Percentiles rank a stretch among this genome's conserved stretches.
Evolutionary conservation across 2,113 vertebrate species (phyloP).

Genomic region (Psilopogon haemacephalus): DNA sequence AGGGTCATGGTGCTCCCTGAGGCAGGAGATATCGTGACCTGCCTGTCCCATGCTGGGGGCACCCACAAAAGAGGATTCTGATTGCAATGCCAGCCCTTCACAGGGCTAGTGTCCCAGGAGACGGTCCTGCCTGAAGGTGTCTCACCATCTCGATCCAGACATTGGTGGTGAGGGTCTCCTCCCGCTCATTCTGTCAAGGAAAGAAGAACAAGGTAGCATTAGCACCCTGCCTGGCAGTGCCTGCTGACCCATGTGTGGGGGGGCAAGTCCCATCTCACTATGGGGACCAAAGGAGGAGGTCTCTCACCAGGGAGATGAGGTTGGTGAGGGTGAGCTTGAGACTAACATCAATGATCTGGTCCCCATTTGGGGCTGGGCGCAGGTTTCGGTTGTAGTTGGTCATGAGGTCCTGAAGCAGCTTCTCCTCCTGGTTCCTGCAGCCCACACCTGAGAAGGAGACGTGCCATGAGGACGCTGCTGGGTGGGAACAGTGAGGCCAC

Average conservation of each 20-base stretch:
- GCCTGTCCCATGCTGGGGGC: neutral
- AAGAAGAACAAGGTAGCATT: neutral
- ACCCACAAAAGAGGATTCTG: neutral
- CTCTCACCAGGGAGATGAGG: constrained; percentile 91
- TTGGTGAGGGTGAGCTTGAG: constrained; percentile 97
- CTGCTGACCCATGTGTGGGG: neutral
- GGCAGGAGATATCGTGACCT: neutral
- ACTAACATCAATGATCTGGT: constrained; percentile 82
- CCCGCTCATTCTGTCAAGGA: constrained; percentile 85
- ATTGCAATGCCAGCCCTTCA: neutral
- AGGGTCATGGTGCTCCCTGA: neutral
- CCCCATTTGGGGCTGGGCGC: constrained; percentile 73
- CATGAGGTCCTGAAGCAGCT: constrained; percentile 87
- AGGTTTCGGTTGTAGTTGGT: constrained; percentile 84
- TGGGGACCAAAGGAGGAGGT: no score
- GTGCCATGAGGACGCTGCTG: fast-evolving
- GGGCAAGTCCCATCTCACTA: fast-evolving
- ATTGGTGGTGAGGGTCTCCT: constrained; percentile 90
- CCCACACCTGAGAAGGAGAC: constrained; percentile 36
- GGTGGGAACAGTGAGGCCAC: fast-evolving
- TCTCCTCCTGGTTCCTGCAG: constrained; percentile 85
- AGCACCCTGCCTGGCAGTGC: fast-evolving
- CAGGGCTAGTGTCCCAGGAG: fast-evolving
- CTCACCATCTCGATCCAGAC: constrained; percentile 98
- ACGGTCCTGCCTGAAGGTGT: neutral